Evolutionary conservation across 2,888 invertebrate species (phyloP), one percentile per base, ranked within the genome.

Genomic region (Mellilla xanthometata): DNA sequence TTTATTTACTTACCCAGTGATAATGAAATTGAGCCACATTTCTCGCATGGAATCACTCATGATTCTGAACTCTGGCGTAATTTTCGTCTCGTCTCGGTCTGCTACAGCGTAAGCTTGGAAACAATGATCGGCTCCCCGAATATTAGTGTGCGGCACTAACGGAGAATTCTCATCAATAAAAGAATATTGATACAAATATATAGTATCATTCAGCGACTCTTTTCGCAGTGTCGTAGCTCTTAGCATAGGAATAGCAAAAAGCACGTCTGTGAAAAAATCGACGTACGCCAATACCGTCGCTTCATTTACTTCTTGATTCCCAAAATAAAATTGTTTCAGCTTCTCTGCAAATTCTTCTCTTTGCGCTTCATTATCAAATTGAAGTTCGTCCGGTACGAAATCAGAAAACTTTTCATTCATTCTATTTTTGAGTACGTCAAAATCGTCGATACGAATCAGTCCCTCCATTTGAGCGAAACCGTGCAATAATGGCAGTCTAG

Each of bases 261-360:
- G 0, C 3, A 62, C 19, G 88, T 93, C 87, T 3, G 72, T 49
- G 33, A 66, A 62, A 26, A 61, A 78, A 30, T 68, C 52, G 9
- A 67, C 40, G 24, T 52, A 39, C 5, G 6, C 22, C 10, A 39
- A 73, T 7, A 65, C 27, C 2, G 48, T 63, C 0, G 47, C 46
- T 27, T 56, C 51, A 1, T 45, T 46, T 4, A 76, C 52, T 2
- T 50, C 27, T 5, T 62, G 30, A n/a, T 65, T 47, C 5, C 72
- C 75, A 51, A 79, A 81, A 55, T 76, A 76, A 55, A 71, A 74
- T 4, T 64, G 36, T 50, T 71, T 76, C 1, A 73, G 45, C 38
- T 39, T 41, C 19, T 51, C 39, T 2, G 60, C 59, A 0, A 76
- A 44, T 33, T 52, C 33, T 23, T 67, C 48, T 36, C 49, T 72